Evolutionary conservation across 2,113 vertebrate genomes (phyloP).

Genomic region (Syngnathus typhle): DNA sequence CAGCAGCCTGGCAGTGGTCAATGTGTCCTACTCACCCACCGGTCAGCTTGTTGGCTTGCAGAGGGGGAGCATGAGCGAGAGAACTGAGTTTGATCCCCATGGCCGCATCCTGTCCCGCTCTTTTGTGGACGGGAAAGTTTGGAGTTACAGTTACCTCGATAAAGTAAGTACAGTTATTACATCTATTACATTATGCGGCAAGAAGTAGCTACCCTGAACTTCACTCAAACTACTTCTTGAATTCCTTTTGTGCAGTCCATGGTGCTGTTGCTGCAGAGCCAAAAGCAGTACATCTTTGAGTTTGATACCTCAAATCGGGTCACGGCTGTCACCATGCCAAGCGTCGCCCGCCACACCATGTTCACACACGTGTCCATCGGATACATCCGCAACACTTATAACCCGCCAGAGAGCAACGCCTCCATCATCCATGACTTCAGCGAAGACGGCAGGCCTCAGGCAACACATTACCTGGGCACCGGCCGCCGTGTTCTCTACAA

Average conservation of each 20-base stretch:
- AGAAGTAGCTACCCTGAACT: not conserved
- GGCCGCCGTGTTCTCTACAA: conserved; percentile 96
- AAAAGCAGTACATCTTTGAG: conserved; percentile 95
- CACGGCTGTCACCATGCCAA: conserved; percentile 95
- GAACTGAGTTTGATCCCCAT: conserved; percentile 87
- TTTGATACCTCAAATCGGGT: conserved; percentile 88
- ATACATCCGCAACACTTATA: conserved; percentile 96
- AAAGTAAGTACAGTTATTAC: conserved; percentile 72
- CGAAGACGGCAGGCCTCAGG: conserved; percentile 87
- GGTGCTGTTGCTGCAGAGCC: conserved; percentile 95
- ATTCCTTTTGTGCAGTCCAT: conserved; percentile 77
- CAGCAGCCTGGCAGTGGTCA: conserved; percentile 93
- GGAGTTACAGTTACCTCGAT: conserved; percentile 98
- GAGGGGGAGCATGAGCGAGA: conserved; percentile 94
- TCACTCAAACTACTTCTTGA: not conserved
- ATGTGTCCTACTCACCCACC: conserved; percentile 89
- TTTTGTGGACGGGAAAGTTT: conserved; percentile 94
- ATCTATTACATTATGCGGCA: not conserved
- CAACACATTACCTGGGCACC: conserved; percentile 84
- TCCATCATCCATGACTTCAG: conserved; percentile 95
- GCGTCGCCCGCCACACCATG: conserved; percentile 96
- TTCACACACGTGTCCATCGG: conserved; percentile 92
- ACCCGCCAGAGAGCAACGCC: conserved; percentile 93
- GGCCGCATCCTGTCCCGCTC: conserved; percentile 88
- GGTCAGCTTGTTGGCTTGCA: conserved; percentile 90